Conservation (phyloP, 2,888 invertebrate species). For the Toxonevra muliebris region DNA sequence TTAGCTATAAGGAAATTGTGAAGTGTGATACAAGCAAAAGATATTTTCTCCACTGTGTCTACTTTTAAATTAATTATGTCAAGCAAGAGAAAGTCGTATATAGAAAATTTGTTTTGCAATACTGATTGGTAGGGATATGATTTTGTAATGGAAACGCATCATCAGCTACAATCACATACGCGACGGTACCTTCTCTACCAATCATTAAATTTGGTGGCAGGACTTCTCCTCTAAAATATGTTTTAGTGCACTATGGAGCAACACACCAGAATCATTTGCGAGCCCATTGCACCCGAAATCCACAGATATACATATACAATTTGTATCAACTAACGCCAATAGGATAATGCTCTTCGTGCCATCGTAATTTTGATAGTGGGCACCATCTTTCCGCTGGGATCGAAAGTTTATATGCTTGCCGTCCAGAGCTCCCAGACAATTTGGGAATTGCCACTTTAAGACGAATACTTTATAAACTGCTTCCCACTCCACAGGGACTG, state of each 20-base stretch:
- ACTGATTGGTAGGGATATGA: no score
- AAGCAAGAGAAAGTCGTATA: background rate
- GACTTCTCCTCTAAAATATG: no score
- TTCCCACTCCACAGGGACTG: constrained; percentile 29
- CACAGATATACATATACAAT: constrained; percentile 33
- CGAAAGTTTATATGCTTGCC: constrained; percentile 34
- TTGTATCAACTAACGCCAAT: constrained; percentile 32
- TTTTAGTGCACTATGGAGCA: background rate
- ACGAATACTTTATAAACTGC: constrained; percentile 23
- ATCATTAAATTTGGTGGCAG: no score
- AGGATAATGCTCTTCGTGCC: constrained; percentile 36
- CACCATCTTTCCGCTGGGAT: constrained; percentile 27
- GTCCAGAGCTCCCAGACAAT: constrained; percentile 36
- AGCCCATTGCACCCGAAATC: constrained; percentile 37
- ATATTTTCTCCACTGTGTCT: no score
- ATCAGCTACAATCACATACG: no score
- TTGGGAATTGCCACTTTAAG: constrained; percentile 36
- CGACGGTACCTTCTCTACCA: no score
- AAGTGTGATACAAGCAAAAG: no score
- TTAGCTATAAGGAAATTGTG: no score
- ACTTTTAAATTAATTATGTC: no score
- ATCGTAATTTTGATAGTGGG: constrained; percentile 36
- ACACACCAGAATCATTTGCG: constrained; percentile 34
- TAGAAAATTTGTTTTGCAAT: constrained; percentile 3
- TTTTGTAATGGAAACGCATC: constrained; percentile 33